Base-by-base conservation (phyloP, 2,888 invertebrate species). In the Watsonalla cultraria region DNA sequence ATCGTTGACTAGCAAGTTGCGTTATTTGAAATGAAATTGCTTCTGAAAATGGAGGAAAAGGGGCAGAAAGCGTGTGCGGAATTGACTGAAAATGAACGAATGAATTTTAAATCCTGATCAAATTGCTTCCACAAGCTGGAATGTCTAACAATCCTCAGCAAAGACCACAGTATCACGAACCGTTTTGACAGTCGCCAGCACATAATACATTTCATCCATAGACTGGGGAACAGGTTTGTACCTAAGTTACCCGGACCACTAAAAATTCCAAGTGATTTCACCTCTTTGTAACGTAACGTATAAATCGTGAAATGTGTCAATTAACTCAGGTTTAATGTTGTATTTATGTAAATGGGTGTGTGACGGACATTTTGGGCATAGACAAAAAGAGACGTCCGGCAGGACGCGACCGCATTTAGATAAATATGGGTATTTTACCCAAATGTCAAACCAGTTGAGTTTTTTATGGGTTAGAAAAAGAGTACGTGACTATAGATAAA, bases 281-380 rank as follows among this genome's bases (percentile, higher is more conserved):
- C 70, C 74, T 72, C 73, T 70, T 66, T 68, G 78, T 77, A 78
- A 76, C 72, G 76, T 73, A 76, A 70, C 71, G 74, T 75, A 90
- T 89, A 90, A 89, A 90, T 90, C 88, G 80, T 84, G 77, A 80
- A 81, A 88, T 83, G 84, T 87, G 90, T 90, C 90, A 90, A 90
- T 90, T 90, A 90, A 88, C 82, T 85, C 84, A 80, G 71, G 71
- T 77, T 75, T 87, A 89, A 90, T 90, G 87, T 82, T 68, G 83
- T 83, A 86, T 87, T 87, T 87, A 90, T 90, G 90, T 85, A 79
- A 89, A 90, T 89, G 70, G 60, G 61, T 60, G 68, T 68, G 78
- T 80, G 80, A 83, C 72, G 80, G 81, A 83, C 82, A 72, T 75
- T 73, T 76, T 66, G 79, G 74, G 70, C 65, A 72, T 71, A 72